A percentile compares a stretch with the other conserved stretches of the same genome.
Conservation (phyloP, 2,888 invertebrate species). For the Cantharis rustica region DNA sequence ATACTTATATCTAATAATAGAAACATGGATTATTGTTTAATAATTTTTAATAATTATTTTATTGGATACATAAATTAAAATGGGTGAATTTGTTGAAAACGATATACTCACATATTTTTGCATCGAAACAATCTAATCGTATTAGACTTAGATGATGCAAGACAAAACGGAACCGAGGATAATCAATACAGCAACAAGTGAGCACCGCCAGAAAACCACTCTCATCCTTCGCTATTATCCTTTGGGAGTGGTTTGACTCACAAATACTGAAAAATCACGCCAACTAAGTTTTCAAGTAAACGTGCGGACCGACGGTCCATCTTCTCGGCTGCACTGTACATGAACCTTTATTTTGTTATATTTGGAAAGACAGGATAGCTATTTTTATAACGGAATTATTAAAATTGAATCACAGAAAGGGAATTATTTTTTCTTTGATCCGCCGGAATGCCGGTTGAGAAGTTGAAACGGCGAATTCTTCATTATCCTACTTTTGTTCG, state of each 20-base stretch:
- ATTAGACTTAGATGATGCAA: neutral
- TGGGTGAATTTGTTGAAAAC: neutral
- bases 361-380: neutral
- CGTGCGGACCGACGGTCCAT: neutral
- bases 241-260: neutral
- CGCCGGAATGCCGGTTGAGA: neutral
- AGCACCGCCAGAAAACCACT: conserved; percentile 14
- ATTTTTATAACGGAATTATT: neutral
- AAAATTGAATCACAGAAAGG: neutral
- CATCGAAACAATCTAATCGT: neutral
- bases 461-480: neutral
- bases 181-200: conserved; percentile 35
- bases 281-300: neutral
- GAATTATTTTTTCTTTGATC: neutral
- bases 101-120: neutral
- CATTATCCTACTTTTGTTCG: neutral
- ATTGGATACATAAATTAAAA: neutral
- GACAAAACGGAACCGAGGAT: neutral
- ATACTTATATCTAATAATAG: too few relatives aligned
- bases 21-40: too few relatives aligned
- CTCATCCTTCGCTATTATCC: neutral
- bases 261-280: neutral
- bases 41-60: neutral
- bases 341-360: neutral
- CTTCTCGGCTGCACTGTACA: neutral